Base-by-base conservation (phyloP, 35 echinoderm and acorn worm species). In the Acanthaster planci region DNA sequence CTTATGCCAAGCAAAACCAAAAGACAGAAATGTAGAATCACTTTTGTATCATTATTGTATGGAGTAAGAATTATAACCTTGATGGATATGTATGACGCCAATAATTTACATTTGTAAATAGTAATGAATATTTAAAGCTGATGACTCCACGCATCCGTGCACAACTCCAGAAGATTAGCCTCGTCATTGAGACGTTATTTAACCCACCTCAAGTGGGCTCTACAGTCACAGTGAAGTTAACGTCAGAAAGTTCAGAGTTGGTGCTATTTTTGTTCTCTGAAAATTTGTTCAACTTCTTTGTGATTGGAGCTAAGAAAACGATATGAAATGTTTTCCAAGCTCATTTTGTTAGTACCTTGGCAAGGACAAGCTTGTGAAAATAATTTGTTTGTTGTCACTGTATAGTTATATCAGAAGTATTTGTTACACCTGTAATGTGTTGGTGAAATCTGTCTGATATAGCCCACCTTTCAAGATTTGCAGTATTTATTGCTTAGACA, bases 91-190 rank as follows among this genome's bases (percentile, higher is more conserved):
- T 29, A 72, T 31, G 21, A 72, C 0, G 21, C 23, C 56, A n/a
- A n/a, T 47, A 47, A 35, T 72, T 72, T 72, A 72, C 22, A 72
- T 72, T 27, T 72, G 64, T 72, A 72, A 72, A 72, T 72, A 72
- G 34, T 72, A 31, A 72, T 72, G 64, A 72, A 72, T 72, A 72
- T 72, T 72, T 72, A 72, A 21, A 72, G 34, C 7, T 30, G 26
- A 72, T 31, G 26, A 26, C 34, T 26, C 56, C 56, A 59, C 27
- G 19, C 56, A 59, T 5, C 56, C 27, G 26, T 72, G 64, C 34
- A 34, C 23, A 72, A 72, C 23, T 72, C 23, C 64, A 26, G 22
- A 18, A 59, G 27, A 14, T 31, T 27, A 34, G 30, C 22, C 57
- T 27, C 23, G 18, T 47, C 42, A 47, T 12, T 47, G 42, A 47